phyloP scores from a whole-genome alignment of 2,888 invertebrate species.

The Phyto melanocephala region DNA sequence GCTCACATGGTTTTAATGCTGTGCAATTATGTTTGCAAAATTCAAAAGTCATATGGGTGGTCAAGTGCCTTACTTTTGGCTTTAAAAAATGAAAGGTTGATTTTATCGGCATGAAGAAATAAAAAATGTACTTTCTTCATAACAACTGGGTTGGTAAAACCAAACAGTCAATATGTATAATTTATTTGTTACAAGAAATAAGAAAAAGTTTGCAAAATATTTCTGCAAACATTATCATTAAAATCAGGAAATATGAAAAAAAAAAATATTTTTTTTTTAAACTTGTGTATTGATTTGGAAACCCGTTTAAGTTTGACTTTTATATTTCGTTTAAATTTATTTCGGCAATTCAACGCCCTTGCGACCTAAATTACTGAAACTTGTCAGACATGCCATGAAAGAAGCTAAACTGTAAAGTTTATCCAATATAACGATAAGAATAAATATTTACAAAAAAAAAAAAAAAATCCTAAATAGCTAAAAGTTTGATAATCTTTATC shows the following conservation, averaged over 20 bases:
- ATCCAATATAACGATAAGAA: conserved; percentile 40
- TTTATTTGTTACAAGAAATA: conserved; percentile 20
- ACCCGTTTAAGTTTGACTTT: conserved; percentile 17
- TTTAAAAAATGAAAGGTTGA: conserved; percentile 51
- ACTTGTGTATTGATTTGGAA: background rate
- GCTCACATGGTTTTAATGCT: no score
- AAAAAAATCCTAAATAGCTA: background rate
- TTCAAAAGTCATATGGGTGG: conserved; percentile 43
- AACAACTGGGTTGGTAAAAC: conserved; percentile 47
- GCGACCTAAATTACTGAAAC: conserved; percentile 58
- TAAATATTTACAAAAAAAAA: background rate
- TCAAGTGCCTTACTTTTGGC: background rate
- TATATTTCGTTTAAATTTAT: conserved; percentile 1
- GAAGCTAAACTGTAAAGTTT: conserved; percentile 42
- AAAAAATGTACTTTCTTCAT: conserved; percentile 49
- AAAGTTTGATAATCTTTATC: background rate
- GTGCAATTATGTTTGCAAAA: background rate
- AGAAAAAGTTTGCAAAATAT: background rate
- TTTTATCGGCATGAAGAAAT: background rate
- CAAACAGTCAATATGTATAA: conserved; percentile 18
- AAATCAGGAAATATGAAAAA: conserved; percentile 50
- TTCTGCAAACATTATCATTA: conserved; percentile 18
- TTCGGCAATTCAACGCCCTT: conserved; percentile 62
- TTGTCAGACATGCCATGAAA: conserved; percentile 52
- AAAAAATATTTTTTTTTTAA: background rate